These are phyloP conservation scores for Leptogaster cylindrica DNA, from an alignment of 2,888 invertebrate species.

Conservation along the genomic window DNA sequence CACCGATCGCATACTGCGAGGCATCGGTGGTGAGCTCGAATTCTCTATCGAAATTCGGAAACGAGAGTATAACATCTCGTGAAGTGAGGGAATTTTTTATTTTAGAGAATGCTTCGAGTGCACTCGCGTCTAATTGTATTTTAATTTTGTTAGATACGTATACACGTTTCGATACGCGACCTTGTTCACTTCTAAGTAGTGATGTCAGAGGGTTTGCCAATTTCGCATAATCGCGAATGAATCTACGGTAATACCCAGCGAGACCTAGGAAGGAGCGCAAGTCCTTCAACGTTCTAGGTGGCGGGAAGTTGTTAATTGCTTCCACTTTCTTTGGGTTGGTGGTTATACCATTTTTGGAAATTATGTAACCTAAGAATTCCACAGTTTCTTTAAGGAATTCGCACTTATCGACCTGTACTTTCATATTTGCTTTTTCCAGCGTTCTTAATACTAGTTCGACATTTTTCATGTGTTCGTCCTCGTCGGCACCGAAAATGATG, in stretches of 20 bases:
- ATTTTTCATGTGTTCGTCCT: too few species aligned
- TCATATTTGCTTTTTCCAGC: too few species aligned
- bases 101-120: slow-evolving; percentile 33
- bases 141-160: slow-evolving; percentile 10
- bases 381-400: too few species aligned
- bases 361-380: too few species aligned
- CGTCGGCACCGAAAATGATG: too few species aligned
- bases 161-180: slow-evolving; percentile 33
- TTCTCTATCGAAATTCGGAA: slow-evolving; percentile 13
- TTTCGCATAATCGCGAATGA: slow-evolving; percentile 43
- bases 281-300: not conserved
- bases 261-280: not conserved
- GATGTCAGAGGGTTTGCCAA: slow-evolving; percentile 42
- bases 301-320: not conserved
- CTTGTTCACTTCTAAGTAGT: slow-evolving; percentile 18
- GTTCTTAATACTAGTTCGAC: too few species aligned
- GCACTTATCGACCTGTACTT: too few species aligned
- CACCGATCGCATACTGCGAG: slow-evolving; percentile 30
- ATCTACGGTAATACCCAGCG: slow-evolving; percentile 15
- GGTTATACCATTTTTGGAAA: too few species aligned
- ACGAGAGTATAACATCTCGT: slow-evolving; percentile 28
- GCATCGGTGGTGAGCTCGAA: slow-evolving; percentile 29
- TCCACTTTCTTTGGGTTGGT: not conserved
- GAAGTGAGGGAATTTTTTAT: slow-evolving; percentile 37
- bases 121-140: slow-evolving; percentile 5